phyloP scores from a whole-genome alignment of 2,888 invertebrate genomes.

The Amiota minor region DNA sequence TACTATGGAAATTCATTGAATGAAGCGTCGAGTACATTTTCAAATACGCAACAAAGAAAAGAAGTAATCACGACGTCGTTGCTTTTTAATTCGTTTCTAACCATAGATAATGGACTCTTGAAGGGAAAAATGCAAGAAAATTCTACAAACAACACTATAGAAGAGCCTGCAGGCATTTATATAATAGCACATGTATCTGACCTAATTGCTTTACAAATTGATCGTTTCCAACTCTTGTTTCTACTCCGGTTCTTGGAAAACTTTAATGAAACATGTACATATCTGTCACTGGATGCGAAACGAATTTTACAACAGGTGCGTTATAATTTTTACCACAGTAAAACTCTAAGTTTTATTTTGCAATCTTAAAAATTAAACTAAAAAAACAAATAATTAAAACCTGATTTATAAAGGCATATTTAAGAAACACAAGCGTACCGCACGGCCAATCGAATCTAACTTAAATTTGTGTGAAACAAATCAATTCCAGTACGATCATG shows the following conservation, averaged over 20 bases:
- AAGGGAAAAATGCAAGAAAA: conserved; percentile 28
- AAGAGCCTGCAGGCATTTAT: conserved; percentile 80
- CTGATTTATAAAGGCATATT: too few species aligned
- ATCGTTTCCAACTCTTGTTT: conserved; percentile 94
- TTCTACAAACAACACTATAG: conserved; percentile 71
- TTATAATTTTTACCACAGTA: too few species aligned
- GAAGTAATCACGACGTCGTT: background rate
- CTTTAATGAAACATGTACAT: conserved; percentile 85
- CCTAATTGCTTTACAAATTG: conserved; percentile 90
- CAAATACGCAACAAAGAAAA: conserved; percentile 42
- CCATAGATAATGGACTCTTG: conserved; percentile 57
- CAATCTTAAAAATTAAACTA: too few species aligned
- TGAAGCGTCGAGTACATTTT: background rate
- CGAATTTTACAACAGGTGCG: conserved; percentile 78
- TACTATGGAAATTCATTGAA: conserved; percentile 64
- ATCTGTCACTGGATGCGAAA: conserved; percentile 84
- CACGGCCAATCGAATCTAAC: too few species aligned
- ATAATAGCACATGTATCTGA: conserved; percentile 87
- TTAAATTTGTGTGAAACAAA: too few species aligned
- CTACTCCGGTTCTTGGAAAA: conserved; percentile 88
- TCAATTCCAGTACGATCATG: too few species aligned
- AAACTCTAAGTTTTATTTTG: too few species aligned
- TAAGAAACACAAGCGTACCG: too few species aligned
- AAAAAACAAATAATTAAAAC: too few species aligned
- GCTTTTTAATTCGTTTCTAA: conserved; percentile 67